phyloP scores from a whole-genome alignment of 2,888 invertebrate species.

The Liodrosophila aerea region DNA sequence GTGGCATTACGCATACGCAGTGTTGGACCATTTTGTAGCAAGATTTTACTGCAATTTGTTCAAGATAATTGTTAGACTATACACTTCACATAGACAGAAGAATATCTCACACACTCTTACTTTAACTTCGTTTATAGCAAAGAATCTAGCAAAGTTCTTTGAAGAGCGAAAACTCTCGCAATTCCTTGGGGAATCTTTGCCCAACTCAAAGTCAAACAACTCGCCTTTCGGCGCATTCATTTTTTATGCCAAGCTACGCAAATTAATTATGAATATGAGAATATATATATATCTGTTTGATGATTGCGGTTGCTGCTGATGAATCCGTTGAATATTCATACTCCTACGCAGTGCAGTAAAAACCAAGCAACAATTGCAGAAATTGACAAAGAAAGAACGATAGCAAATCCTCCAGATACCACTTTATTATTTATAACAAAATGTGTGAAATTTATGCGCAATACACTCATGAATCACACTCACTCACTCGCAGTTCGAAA shows the following conservation, averaged over 20 bases:
- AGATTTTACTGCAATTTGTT: too few species aligned
- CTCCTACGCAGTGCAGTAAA: neutral
- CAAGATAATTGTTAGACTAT: too few species aligned
- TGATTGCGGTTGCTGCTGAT: neutral
- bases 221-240: neutral
- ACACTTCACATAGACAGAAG: too few species aligned
- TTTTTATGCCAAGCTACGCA: neutral
- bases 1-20: too few species aligned
- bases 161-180: too few species aligned
- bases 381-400: neutral
- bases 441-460: slow-evolving; percentile 24
- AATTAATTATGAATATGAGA: slow-evolving; percentile 1
- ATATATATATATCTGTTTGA: neutral
- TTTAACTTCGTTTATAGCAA: too few species aligned
- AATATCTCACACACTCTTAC: too few species aligned
- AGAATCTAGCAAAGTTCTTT: too few species aligned
- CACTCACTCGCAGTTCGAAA: neutral
- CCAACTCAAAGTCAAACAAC: neutral
- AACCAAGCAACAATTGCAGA: neutral
- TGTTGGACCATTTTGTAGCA: too few species aligned
- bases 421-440: slow-evolving; percentile 29
- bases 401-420: too few species aligned
- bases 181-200: too few species aligned
- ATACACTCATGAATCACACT: slow-evolving; percentile 34
- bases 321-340: neutral